Conservation (phyloP, 2,797 vertebrate species). For the Myoxocephalus aenaeus region DNA sequence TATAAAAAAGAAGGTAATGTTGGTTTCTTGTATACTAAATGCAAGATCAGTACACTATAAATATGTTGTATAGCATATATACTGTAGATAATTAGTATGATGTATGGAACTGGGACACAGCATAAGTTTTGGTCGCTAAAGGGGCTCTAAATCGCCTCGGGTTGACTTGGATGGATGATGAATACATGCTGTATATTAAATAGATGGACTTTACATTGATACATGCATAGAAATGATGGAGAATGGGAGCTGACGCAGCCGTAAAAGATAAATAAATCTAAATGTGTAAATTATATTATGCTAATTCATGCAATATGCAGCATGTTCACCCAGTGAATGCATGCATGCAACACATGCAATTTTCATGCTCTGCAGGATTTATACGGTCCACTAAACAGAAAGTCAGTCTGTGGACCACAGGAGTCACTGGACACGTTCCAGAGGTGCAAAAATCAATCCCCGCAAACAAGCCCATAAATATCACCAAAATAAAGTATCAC, state of each 20-base stretch:
- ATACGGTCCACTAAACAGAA: constrained; percentile 31
- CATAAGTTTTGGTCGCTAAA: neutral
- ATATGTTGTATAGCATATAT: neutral
- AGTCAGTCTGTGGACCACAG: constrained; percentile 23
- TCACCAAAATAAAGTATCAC: constrained; percentile 41
- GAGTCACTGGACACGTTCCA: constrained; percentile 33
- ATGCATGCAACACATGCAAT: constrained; percentile 42
- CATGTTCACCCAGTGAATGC: constrained; percentile 23
- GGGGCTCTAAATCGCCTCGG: neutral
- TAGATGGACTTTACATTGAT: neutral
- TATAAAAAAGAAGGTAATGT: neutral
- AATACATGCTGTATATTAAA: neutral
- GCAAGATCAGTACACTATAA: neutral
- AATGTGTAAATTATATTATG: constrained; percentile 32
- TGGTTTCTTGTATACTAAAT: neutral
- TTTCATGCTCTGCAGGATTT: constrained; percentile 51
- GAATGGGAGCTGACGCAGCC: neutral
- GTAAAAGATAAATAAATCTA: neutral
- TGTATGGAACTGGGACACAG: neutral
- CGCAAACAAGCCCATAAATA: constrained; percentile 37
- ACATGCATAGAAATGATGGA: neutral
- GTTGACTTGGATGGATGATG: constrained; percentile 7
- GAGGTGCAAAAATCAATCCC: constrained; percentile 38
- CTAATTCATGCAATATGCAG: constrained; percentile 28
- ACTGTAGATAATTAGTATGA: neutral